phyloP scores from a whole-genome alignment of 2,888 invertebrate genomes.

The Athalia circularis region DNA sequence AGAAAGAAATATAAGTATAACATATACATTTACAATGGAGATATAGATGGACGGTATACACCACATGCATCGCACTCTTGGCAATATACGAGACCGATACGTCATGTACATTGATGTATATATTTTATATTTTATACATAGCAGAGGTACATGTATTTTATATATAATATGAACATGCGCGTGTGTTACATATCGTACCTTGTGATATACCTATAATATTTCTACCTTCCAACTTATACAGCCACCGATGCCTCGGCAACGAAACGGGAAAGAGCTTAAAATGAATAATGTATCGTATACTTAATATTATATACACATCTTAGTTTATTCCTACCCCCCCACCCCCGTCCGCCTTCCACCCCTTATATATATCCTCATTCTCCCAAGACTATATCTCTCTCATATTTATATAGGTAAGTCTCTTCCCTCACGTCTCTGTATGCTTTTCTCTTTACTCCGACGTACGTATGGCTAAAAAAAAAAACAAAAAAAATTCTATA shows the following conservation, averaged over 20 bases:
- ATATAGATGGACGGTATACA: conserved; percentile 6
- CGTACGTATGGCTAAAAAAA: too few species aligned
- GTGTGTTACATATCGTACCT: background rate
- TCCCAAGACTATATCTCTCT: too few species aligned
- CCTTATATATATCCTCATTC: conserved; percentile 18
- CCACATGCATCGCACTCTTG: conserved; percentile 14
- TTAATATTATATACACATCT: conserved; percentile 67
- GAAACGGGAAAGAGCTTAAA: conserved; percentile 73
- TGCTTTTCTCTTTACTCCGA: too few species aligned
- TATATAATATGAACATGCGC: too few species aligned
- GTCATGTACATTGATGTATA: conserved; percentile 17
- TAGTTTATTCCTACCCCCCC: conserved; percentile 17
- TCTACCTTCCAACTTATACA: too few species aligned
- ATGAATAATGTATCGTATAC: conserved; percentile 75
- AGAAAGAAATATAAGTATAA: background rate
- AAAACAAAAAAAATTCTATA: too few species aligned
- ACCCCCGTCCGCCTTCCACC: background rate
- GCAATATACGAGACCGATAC: conserved; percentile 50
- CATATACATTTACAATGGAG: conserved; percentile 37
- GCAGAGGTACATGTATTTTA: too few species aligned
- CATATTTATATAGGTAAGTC: background rate
- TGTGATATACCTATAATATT: background rate
- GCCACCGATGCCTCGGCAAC: conserved; percentile 46
- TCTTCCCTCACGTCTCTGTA: too few species aligned
- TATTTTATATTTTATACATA: too few species aligned